Percentiles rank a stretch among this genome's conserved stretches.
Conservation (phyloP, 2,113 vertebrate genomes). For the Paramormyrops kingsleyae region DNA sequence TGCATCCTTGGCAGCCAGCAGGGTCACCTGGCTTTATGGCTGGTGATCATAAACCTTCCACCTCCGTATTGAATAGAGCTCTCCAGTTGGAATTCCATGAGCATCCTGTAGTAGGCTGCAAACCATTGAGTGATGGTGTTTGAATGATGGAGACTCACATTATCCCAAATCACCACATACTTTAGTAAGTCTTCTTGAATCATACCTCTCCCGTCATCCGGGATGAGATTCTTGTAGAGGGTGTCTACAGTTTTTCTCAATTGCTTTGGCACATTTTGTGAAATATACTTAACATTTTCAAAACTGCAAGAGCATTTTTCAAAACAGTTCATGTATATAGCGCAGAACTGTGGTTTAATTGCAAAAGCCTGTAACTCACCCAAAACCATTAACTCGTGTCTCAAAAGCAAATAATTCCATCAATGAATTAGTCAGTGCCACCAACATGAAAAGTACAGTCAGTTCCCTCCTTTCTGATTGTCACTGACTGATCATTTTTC, state of each 20-base stretch:
- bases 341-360: too few species aligned
- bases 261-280: too few species aligned
- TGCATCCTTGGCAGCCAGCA: constrained; percentile 22
- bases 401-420: not conserved
- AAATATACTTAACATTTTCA: too few species aligned
- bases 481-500: too few species aligned
- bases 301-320: too few species aligned
- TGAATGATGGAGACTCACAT: not conserved
- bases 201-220: not conserved
- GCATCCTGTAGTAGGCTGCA: not conserved
- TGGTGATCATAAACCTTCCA: not conserved
- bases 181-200: not conserved
- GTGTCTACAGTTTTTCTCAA: not conserved
- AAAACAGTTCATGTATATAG: too few species aligned
- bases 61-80: not conserved
- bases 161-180: not conserved
- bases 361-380: too few species aligned
- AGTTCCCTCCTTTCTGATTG: too few species aligned
- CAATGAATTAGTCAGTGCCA: not conserved
- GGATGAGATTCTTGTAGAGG: not conserved
- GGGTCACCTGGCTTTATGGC: constrained; percentile 18
- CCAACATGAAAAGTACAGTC: not conserved
- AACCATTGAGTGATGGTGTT: not conserved
- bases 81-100: not conserved
- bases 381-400: too few species aligned